Percentiles rank a stretch among this genome's conserved stretches.
Evolutionary conservation across 2,113 vertebrate genomes (phyloP).

Genomic region (Glaucomys volans): DNA sequence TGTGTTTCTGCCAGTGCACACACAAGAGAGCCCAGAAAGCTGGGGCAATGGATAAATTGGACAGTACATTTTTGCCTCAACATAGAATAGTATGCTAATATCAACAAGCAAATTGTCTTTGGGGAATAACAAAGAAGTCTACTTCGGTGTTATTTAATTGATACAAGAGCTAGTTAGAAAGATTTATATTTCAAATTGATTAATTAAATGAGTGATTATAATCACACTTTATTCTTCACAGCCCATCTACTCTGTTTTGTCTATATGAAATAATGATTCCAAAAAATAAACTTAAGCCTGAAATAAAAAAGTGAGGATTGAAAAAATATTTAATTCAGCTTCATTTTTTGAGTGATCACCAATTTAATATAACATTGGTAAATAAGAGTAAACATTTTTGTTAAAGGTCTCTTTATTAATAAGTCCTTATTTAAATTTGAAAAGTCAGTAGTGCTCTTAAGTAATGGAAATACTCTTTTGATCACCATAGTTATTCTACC

Average conservation of each 20-base stretch:
- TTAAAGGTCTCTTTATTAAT: background rate
- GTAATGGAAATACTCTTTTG: background rate
- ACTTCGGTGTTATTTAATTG: conserved; percentile 64
- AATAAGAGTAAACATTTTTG: background rate
- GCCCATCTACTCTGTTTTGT: conserved; percentile 67
- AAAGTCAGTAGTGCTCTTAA: background rate
- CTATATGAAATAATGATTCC: conserved; percentile 69
- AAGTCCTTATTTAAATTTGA: background rate
- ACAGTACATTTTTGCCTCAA: conserved; percentile 68
- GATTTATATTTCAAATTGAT: conserved; percentile 85
- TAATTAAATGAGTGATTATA: conserved; percentile 85
- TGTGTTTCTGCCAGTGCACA: background rate
- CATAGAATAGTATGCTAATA: conserved; percentile 72
- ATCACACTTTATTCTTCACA: conserved; percentile 80
- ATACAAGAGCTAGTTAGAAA: conserved; percentile 83
- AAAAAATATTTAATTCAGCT: background rate
- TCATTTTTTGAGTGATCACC: background rate
- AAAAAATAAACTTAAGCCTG: background rate
- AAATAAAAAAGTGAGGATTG: conserved; percentile 8
- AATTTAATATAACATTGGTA: background rate
- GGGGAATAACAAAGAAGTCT: conserved; percentile 41
- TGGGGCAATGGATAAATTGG: conserved; percentile 52
- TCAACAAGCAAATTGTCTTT: conserved; percentile 80
- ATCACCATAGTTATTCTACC: background rate
- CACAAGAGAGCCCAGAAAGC: conserved; percentile 30